Evolutionary conservation across 2,113 vertebrate genomes (phyloP), one percentile per base, ranked within the genome.

Genomic region (Macrotus californicus): DNA sequence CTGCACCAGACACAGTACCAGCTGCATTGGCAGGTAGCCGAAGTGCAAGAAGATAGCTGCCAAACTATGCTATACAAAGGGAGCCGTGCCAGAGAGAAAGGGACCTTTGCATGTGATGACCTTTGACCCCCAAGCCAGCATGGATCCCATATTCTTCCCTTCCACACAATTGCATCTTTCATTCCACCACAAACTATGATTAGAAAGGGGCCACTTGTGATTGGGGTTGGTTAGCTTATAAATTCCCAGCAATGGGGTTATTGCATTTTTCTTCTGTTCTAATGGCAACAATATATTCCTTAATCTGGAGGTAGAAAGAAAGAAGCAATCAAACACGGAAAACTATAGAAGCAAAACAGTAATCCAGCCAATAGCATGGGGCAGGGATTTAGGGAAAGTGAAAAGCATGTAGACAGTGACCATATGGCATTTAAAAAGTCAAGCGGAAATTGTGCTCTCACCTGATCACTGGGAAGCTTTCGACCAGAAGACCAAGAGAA

Each of bases 101-200:
- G 97, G 98, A 98, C 98, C 98, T 99, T 99, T 98, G 98, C 98
- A 98, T 97, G 98, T 56, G 94, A 89, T 95, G 98, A 98, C 98
- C 99, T 98, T 97, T 99, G 98, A 98, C 98, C 98, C 97, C 22
- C n/a, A 92, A 98, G 97, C 98, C 98, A 99, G 99, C 98, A 98
- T 99, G 99, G 98, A 98, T 98, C 98, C 98, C 98, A 99, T 99
- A 99, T 98, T 98, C 98, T 99, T 98, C 98, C 98, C 98, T 99
- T 98, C 98, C 98, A 99, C 98, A 99, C 99, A 99, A 99, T 99
- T 98, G 98, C 98, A 99, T 99, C 99, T 99, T 99, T 99, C 99
- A 99, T 99, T 99, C 98, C 98, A 98, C 96, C 98, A 98, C 98
- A 98, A 98, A 98, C 98, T 98, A 98, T 98, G 98, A 98, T 98